phyloP scores from a whole-genome alignment of 1,140 invertebrate species.

The Cataglyphis hispanica region DNA sequence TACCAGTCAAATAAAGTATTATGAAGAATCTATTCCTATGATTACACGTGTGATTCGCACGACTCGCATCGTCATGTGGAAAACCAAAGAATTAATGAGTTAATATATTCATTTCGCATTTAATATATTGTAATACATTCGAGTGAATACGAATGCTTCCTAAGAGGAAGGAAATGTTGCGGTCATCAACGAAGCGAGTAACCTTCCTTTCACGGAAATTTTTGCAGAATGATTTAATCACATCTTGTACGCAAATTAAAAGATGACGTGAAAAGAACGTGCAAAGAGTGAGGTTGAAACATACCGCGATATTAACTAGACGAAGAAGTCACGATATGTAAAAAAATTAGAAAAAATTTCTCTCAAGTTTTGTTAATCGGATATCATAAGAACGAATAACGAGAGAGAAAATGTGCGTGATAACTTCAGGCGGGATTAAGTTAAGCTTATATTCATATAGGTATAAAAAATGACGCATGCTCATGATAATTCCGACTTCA shows the following conservation, averaged over 20 bases:
- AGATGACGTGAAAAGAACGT: conserved; percentile 27
- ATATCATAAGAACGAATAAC: neutral
- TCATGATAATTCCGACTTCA: conserved; percentile 71
- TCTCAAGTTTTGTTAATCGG: neutral
- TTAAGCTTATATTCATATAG: neutral
- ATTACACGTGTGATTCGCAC: neutral
- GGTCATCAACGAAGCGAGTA: conserved; percentile 23
- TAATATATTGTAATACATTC: conserved; percentile 25
- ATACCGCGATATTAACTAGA: neutral
- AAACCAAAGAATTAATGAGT: conserved; percentile 22
- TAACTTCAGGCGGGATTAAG: conserved; percentile 4
- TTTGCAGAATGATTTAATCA: conserved; percentile 45
- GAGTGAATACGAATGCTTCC: neutral
- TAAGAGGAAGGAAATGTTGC: conserved; percentile 52
- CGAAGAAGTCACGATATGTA: neutral
- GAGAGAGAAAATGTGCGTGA: conserved; percentile 3
- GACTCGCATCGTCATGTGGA: neutral
- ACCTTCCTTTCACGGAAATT: conserved; percentile 59
- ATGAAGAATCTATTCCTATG: conserved; percentile 21
- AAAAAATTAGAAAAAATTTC: neutral
- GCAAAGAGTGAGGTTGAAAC: neutral
- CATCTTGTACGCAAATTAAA: conserved; percentile 21
- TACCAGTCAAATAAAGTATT: conserved; percentile 14
- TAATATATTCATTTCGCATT: conserved; percentile 37
- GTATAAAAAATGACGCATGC: neutral